Conservation (phyloP, 2,888 invertebrate species). For the Epirrita christyi region DNA sequence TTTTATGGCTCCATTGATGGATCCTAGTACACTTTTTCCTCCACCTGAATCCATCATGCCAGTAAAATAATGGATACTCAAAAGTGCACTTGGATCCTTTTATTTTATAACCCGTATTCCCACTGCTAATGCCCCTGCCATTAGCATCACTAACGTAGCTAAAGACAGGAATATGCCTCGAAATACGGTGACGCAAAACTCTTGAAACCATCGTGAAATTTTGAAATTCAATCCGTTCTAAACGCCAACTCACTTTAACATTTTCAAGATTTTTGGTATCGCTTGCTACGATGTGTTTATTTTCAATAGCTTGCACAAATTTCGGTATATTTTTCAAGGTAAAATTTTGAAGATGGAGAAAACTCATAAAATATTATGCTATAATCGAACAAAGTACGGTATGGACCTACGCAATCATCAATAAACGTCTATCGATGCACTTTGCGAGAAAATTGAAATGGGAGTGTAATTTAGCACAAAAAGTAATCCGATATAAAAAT, state of each 20-base stretch:
- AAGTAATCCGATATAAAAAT: conserved; percentile 37
- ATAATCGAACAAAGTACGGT: conserved; percentile 30
- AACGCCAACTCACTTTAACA: conserved; percentile 9
- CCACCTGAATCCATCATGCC: no score
- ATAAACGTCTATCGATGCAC: conserved; percentile 43
- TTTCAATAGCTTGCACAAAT: conserved; percentile 31
- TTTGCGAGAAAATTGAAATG: conserved; percentile 43
- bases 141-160: conserved; percentile 27
- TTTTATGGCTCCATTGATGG: no score
- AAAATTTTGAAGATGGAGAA: conserved; percentile 19
- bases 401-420: conserved; percentile 38
- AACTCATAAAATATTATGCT: conserved; percentile 28
- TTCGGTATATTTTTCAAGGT: conserved; percentile 11
- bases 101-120: conserved; percentile 20
- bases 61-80: no score
- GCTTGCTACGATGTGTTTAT: conserved; percentile 30
- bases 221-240: conserved; percentile 18
- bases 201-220: conserved; percentile 6
- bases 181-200: conserved; percentile 14
- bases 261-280: conserved; percentile 27
- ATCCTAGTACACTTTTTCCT: no score
- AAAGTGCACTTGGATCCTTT: no score
- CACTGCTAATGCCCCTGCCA: conserved; percentile 26
- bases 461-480: conserved; percentile 38
- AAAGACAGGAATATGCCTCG: conserved; percentile 21